Conservation (phyloP, 2,113 vertebrate species). For the Hassar affinis region DNA sequence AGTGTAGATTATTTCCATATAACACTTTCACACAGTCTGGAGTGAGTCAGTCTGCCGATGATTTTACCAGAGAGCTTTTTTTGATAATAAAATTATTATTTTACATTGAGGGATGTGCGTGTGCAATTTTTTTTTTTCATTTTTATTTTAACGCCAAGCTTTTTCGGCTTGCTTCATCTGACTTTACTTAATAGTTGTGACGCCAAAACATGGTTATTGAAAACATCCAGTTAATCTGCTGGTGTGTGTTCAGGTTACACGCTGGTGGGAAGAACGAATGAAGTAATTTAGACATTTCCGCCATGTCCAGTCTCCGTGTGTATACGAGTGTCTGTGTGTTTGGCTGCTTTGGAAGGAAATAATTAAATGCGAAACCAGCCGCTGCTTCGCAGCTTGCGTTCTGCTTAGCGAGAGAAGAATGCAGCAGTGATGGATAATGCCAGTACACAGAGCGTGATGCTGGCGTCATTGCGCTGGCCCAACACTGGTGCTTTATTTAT, state of each 20-base stretch:
- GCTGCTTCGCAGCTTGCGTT: slow-evolving; percentile 62
- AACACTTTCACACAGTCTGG: background rate
- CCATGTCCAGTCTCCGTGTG: background rate
- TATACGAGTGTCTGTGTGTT: slow-evolving; percentile 14
- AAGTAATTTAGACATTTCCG: slow-evolving; percentile 48
- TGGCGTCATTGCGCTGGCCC: slow-evolving; percentile 62
- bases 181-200: slow-evolving; percentile 71
- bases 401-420: slow-evolving; percentile 60
- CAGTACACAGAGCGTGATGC: slow-evolving; percentile 53
- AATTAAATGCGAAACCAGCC: slow-evolving; percentile 64
- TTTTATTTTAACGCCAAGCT: slow-evolving; percentile 61
- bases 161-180: slow-evolving; percentile 63
- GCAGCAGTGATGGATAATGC: slow-evolving; percentile 67
- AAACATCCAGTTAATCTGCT: slow-evolving; percentile 65
- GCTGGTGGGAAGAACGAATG: slow-evolving; percentile 37
- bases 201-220: slow-evolving; percentile 64
- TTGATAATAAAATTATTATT: slow-evolving; percentile 28
- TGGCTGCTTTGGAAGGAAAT: slow-evolving; percentile 68
- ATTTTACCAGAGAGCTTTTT: no score
- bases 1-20: background rate
- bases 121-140: slow-evolving; percentile 43
- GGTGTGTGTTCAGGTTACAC: slow-evolving; percentile 66
- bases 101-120: background rate
- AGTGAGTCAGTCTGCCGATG: background rate
- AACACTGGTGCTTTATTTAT: slow-evolving; percentile 65